Conservation (phyloP, 2,797 vertebrate species). For the Erithacus rubecula region DNA sequence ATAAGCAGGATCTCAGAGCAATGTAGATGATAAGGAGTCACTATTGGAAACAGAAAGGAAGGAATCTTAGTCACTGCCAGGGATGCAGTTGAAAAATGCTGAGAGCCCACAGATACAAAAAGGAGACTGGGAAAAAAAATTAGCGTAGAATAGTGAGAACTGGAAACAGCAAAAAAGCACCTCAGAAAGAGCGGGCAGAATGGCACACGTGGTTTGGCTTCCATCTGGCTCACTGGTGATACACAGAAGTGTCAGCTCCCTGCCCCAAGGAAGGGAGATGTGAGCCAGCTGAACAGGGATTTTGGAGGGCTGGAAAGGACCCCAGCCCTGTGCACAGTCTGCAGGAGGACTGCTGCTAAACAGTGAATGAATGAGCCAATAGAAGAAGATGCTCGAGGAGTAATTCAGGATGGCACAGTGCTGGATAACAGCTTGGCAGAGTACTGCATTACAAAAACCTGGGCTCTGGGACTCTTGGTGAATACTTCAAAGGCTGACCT, state of each 20-base stretch:
- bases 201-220: fast-evolving
- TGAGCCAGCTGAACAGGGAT: background rate
- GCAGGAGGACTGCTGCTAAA: background rate
- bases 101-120: background rate
- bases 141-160: background rate
- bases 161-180: background rate
- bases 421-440: background rate
- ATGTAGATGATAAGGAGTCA: background rate
- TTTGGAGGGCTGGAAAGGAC: background rate
- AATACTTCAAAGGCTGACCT: background rate
- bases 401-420: background rate
- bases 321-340: background rate
- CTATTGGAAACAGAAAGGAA: background rate
- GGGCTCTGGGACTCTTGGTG: background rate
- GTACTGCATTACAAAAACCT: fast-evolving
- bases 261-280: background rate
- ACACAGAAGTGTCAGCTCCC: background rate
- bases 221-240: background rate
- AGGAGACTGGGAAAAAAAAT: background rate
- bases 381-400: background rate
- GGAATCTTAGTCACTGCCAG: background rate
- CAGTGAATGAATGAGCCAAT: background rate
- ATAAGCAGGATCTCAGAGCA: background rate
- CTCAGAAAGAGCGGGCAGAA: background rate
- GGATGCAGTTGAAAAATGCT: background rate